Base-by-base conservation (phyloP, 2,113 vertebrate genomes). In the Hypanus sabinus region DNA sequence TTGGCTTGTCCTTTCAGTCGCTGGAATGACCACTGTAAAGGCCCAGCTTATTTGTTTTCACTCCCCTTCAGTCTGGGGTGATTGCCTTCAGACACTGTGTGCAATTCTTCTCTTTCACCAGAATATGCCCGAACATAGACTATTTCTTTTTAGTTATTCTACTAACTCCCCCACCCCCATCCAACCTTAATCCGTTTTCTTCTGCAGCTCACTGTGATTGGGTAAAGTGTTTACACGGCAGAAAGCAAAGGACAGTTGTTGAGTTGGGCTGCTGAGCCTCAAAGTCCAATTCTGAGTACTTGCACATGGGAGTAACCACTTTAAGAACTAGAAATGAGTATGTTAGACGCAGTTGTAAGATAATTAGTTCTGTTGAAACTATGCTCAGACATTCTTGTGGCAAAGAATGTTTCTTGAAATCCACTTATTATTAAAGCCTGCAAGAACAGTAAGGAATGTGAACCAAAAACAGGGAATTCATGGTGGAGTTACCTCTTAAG, bases 241-340 rank as follows among this genome's bases (percentile, higher is more conserved):
- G 46, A 46, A 46, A 46, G 62, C 14, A 65, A 65, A 65, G 10
- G 60, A 55, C 83, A n/a, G 27, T 24, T 0, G 11, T 5, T 30
- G 38, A 46, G 46, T 27, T 30, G 24, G 11, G 11, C 27, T 87
- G 55, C 27, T 87, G 83, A 85, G 81, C 24, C 24, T 3, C 55
- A 60, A 8, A 30, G 22, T 85, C 46, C 81, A 60, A 24, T 46
- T 7, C 80, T 99, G 95, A 94, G 93, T 95, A 0, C 92, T 80
- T 94, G 18, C 73, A 94, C 68, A 22, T 36, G n/a, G 70, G 71
- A 57, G 71, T n/a, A n/a, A 94, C 30, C 55, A 79, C n/a, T 14
- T 11, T 0, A 62, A 81, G 73, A 65, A 20, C 75, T 14, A 14
- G 93, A 27, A 94, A 5, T 94, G 36, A 38, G 3, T 24, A 71